phyloP scores from a whole-genome alignment of 2,888 invertebrate genomes.

The Folsomia candida region DNA sequence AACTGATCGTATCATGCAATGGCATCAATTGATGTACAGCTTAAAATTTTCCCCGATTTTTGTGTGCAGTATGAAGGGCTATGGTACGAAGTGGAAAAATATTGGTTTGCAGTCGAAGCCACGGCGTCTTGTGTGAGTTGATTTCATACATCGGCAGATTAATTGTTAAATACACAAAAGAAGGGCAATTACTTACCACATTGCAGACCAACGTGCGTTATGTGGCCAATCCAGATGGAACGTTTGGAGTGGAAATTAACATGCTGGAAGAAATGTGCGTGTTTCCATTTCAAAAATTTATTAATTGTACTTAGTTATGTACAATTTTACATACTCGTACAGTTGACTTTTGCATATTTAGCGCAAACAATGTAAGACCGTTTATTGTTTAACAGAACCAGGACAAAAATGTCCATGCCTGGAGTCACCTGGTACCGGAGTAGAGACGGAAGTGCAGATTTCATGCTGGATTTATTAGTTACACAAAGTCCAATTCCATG shows the following conservation, averaged over 20 bases:
- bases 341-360: not conserved
- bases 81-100: constrained; percentile 44
- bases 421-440: constrained; percentile 32
- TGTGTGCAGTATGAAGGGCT: constrained; percentile 38
- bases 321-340: not conserved
- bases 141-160: too few relatives aligned
- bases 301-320: not conserved
- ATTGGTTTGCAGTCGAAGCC: constrained; percentile 39
- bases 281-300: too few relatives aligned
- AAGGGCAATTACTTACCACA: not conserved
- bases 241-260: constrained; percentile 38
- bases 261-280: constrained; percentile 31
- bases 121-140: constrained; percentile 32
- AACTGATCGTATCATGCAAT: not conserved
- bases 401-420: constrained; percentile 24
- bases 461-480: constrained; percentile 33
- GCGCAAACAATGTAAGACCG: not conserved
- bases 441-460: constrained; percentile 34
- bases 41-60: not conserved
- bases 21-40: not conserved
- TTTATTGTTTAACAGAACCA: constrained; percentile 15
- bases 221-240: constrained; percentile 30
- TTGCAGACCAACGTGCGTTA: constrained; percentile 27
- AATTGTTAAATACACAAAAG: not conserved
- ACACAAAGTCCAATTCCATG: constrained; percentile 44